A percentile compares a stretch with the other conserved stretches of the same genome.
Evolutionary conservation across 1,140 invertebrate genomes (phyloP).

Genomic region (roundworm (Caenorhabditis elegans)): WBcel235 BX284606.5:15838001-15838500

Average conservation of each 20-base stretch:
- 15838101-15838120: slow-evolving; percentile 39
- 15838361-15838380: no score
- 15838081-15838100: slow-evolving; percentile 50
- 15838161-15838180: slow-evolving; percentile 80
- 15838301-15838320: no score
- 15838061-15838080: slow-evolving; percentile 47
- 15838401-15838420: slow-evolving; percentile 42
- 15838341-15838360: no score
- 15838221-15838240: slow-evolving; percentile 3
- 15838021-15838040: no score
- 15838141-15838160: slow-evolving; percentile 80
- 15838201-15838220: slow-evolving; percentile 70
- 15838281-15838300: not conserved
- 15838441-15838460: slow-evolving; percentile 75
- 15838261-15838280: not conserved
- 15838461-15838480: slow-evolving; percentile 80
- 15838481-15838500: slow-evolving; percentile 74
- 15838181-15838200: slow-evolving; percentile 74
- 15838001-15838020: slow-evolving; percentile 35
- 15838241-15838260: not conserved
- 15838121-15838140: slow-evolving; percentile 70
- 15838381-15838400: no score
- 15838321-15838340: no score
- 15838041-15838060: slow-evolving; percentile 2
- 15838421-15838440: slow-evolving; percentile 55